Base-by-base conservation (phyloP, 2,888 invertebrate species). In the Pandemis cinnamomeana region DNA sequence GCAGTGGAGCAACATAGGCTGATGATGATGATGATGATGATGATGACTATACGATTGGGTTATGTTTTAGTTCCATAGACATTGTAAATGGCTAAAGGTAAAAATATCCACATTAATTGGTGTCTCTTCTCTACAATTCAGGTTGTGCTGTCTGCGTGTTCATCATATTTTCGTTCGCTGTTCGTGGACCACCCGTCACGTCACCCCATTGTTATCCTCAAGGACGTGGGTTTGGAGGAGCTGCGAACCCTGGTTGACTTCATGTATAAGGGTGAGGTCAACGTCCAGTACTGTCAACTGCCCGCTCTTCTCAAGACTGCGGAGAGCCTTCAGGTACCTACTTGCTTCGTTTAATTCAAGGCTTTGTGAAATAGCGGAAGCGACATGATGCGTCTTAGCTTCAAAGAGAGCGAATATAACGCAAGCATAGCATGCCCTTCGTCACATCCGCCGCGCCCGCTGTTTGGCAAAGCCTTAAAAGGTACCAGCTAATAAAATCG, bases 261-360 rank as follows among this genome's bases (percentile, higher is more conserved):
- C 96, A 98, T 98, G 98, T 98, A 98, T 96, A 97, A 98, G 94
- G 98, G 98, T 88, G 98, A 98, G 95, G 98, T 98, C 86, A 98
- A 98, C 96, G 98, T 98, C 88, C 97, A 98, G 95, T 98, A 98
- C 94, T 98, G 98, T 95, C 97, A 98, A 95, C 95, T 98, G 89
- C 97, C 97, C 90, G 97, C 98, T 84, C 96, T 98, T 86, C 96
- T 98, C 84, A 98, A 97, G 95, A 98, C 98, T 87, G 98, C 98
- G 86, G 98, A 98, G 95, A 98, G 98, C 92, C 96, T 98, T 80
- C 98, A 98, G 95, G 98, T 95, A 83, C 27, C 27, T 36, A 36
- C 11, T 27, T 20, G 44, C 11, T 11, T 48, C 8, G n/a, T 4
- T n/a, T 41, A 41, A 42, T 27, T 61, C 41, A 41, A 61, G 58